A percentile compares a stretch with the other conserved stretches of the same genome.
These are phyloP conservation scores for Trissonchulus latispiculum DNA, from an alignment of 2,888 invertebrate species.

Conservation along the genomic window DNA sequence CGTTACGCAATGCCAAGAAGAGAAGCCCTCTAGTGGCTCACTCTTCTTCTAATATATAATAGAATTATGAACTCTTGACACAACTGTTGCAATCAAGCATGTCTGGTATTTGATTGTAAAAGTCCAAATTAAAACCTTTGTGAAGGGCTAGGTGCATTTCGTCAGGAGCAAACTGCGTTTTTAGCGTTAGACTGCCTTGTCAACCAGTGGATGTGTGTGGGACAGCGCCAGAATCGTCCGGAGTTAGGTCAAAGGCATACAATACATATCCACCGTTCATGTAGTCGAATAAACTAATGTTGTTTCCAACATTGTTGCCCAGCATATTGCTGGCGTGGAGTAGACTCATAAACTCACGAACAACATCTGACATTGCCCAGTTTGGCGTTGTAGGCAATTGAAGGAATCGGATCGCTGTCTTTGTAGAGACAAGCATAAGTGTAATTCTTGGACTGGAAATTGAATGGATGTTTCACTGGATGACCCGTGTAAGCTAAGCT, in stretches of 20 bases:
- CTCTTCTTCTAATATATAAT: too few species aligned
- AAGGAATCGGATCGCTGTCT: too few species aligned
- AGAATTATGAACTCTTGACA: too few species aligned
- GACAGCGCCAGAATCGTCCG: too few species aligned
- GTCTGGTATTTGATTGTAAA: not conserved
- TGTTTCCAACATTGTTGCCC: not conserved
- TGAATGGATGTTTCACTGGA: not conserved
- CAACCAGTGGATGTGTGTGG: not conserved
- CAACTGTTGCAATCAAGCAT: not conserved
- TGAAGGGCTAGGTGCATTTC: not conserved
- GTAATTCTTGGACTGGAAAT: not conserved
- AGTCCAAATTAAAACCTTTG: not conserved
- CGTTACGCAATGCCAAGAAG: too few species aligned
- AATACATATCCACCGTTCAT: too few species aligned
- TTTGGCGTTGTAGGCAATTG: not conserved
- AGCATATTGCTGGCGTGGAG: not conserved
- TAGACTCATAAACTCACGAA: too few species aligned
- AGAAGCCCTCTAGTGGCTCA: too few species aligned
- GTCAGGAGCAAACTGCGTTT: conserved; percentile 2
- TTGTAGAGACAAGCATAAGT: conserved; percentile 1
- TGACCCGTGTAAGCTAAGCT: not conserved
- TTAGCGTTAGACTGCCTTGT: too few species aligned
- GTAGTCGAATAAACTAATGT: too few species aligned
- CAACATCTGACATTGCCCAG: not conserved
- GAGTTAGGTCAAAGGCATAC: too few species aligned